A percentile compares a stretch with the other conserved stretches of the same genome.
These are phyloP conservation scores for Venustoraphidia nigricollis DNA, from an alignment of 2,888 invertebrate genomes.

Conservation along the genomic window DNA sequence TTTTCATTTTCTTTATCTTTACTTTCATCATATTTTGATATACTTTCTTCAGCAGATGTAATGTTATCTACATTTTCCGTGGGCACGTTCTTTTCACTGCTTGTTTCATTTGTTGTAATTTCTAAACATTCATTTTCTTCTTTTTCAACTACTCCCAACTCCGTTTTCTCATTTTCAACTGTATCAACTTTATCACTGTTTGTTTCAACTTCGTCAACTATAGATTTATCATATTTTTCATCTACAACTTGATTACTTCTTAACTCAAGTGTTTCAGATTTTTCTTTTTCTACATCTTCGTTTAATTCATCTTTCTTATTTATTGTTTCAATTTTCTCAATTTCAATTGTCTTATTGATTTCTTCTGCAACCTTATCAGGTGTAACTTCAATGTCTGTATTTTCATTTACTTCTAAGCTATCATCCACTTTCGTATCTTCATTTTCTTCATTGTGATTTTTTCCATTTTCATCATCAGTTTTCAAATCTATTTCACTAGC, in stretches of 20 bases:
- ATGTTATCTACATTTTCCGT: neutral
- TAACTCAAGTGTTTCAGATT: constrained; percentile 3
- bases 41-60: neutral
- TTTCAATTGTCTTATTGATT: neutral
- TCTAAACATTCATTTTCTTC: neutral
- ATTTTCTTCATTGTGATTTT: too few relatives aligned
- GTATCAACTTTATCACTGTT: too few relatives aligned
- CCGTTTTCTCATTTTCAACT: neutral
- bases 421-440: neutral
- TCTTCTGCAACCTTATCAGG: too few relatives aligned
- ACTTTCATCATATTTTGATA: neutral
- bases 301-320: too few relatives aligned
- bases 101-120: neutral
- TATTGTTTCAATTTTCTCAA: neutral
- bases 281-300: neutral
- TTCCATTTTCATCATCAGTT: neutral
- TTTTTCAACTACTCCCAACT: neutral
- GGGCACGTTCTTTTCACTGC: neutral
- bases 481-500: constrained; percentile 1
- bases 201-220: too few relatives aligned
- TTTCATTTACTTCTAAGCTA: neutral
- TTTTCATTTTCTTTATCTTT: neutral
- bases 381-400: neutral
- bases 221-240: too few relatives aligned
- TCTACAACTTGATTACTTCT: too few relatives aligned